Conservation (phyloP, 64 coral and sea anemone species). For the Acropora yongei region DNA sequence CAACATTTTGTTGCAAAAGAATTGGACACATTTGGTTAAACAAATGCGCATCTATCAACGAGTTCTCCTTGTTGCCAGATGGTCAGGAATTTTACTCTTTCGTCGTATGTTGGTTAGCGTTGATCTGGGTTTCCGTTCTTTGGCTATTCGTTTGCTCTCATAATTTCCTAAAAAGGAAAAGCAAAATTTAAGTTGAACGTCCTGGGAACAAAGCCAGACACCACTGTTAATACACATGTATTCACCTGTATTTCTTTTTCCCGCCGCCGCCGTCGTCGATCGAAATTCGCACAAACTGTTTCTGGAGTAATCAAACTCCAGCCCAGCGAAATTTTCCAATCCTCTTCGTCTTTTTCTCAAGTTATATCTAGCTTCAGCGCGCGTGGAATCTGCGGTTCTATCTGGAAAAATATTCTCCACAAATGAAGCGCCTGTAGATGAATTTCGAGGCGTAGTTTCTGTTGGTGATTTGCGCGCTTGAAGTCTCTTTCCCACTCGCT, state of each 20-base stretch:
- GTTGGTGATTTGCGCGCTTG: slow-evolving; percentile 20
- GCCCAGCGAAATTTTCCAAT: background rate
- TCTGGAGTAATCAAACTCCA: slow-evolving; percentile 14
- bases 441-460: background rate
- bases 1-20: background rate
- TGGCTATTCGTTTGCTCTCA: background rate
- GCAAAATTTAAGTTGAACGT: background rate
- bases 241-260: slow-evolving; percentile 8
- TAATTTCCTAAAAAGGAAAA: slow-evolving; percentile 31
- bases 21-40: background rate
- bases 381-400: slow-evolving; percentile 30
- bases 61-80: background rate
- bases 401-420: slow-evolving; percentile 14
- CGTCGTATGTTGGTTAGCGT: background rate
- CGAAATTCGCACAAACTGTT: slow-evolving; percentile 1
- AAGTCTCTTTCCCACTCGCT: slow-evolving; percentile 59
- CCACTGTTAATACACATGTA: background rate
- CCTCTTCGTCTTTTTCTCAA: slow-evolving; percentile 49
- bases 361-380: slow-evolving; percentile 56
- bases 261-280: background rate
- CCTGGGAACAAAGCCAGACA: too few relatives aligned
- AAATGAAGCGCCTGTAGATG: slow-evolving; percentile 4
- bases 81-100: background rate
- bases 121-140: background rate
- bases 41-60: background rate